A percentile compares a stretch with the other conserved stretches of the same genome.
Evolutionary conservation across 53 echinoderm and acorn worm genomes (phyloP).

Genomic region (Holothuria leucospilota): DNA sequence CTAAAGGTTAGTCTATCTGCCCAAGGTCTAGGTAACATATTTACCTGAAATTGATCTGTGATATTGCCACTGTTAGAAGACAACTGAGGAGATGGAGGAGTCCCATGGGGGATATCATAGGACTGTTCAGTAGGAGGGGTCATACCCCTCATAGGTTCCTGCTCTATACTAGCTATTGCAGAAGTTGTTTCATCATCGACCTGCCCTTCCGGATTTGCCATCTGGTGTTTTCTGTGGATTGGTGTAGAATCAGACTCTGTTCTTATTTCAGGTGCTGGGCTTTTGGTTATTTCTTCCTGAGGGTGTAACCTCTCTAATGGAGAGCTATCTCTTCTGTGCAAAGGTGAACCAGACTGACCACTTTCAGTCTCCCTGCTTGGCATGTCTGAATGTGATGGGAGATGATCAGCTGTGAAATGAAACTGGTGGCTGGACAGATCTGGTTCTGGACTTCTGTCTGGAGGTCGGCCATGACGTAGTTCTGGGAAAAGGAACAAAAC

Average conservation of each 20-base stretch:
- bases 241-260: conserved; percentile 38
- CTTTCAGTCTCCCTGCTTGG: background rate
- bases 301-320: conserved; percentile 41
- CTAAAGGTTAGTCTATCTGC: no score
- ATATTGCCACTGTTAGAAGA: conserved; percentile 39
- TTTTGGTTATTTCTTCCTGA: conserved; percentile 19
- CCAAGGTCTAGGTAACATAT: no score
- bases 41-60: conserved; percentile 43
- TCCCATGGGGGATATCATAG: conserved; percentile 4
- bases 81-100: conserved; percentile 34
- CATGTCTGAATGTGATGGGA: conserved; percentile 30
- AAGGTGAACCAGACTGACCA: background rate
- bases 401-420: conserved; percentile 16
- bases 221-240: conserved; percentile 41
- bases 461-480: conserved; percentile 91
- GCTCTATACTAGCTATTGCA: conserved; percentile 38
- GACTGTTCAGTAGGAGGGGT: background rate
- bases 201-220: conserved; percentile 30
- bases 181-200: conserved; percentile 9
- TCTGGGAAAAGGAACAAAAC: conserved; percentile 60
- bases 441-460: conserved; percentile 72
- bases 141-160: background rate
- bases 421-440: background rate
- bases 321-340: conserved; percentile 14
- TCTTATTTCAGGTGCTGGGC: conserved; percentile 43